phyloP scores from a whole-genome alignment of 2,797 vertebrate genomes.

The Gymnodraco acuticeps region DNA sequence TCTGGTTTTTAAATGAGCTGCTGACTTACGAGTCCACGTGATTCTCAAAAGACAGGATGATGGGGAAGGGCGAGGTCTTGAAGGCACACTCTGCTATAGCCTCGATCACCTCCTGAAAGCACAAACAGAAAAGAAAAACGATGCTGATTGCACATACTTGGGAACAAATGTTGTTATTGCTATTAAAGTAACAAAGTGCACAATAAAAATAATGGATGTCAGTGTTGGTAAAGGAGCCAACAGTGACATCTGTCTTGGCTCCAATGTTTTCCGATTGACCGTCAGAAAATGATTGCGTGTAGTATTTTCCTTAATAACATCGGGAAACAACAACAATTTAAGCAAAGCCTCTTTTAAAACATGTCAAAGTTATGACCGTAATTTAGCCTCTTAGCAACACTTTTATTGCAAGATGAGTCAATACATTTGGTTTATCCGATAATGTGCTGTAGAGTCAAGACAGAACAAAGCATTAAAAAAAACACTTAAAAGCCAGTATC shows the following conservation, averaged over 20 bases:
- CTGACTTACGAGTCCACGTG: constrained; percentile 97
- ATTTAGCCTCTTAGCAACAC: too few relatives aligned
- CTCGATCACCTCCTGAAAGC: constrained; percentile 94
- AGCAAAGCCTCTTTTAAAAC: too few relatives aligned
- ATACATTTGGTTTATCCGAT: background rate
- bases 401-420: too few relatives aligned
- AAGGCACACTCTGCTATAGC: constrained; percentile 97
- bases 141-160: background rate
- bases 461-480: background rate
- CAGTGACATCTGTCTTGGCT: too few relatives aligned
- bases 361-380: too few relatives aligned
- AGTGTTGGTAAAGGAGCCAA: too few relatives aligned
- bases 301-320: too few relatives aligned
- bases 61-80: constrained; percentile 95
- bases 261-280: too few relatives aligned
- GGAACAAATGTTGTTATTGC: background rate
- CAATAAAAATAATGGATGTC: background rate
- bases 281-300: too few relatives aligned
- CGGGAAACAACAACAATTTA: too few relatives aligned
- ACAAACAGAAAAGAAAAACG: constrained; percentile 1
- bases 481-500: constrained; percentile 6
- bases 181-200: background rate
- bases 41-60: constrained; percentile 98
- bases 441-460: background rate
- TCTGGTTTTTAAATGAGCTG: background rate